Evolutionary conservation across 2,113 vertebrate genomes (phyloP).

Genomic region (Microcebus griseorufus): DNA sequence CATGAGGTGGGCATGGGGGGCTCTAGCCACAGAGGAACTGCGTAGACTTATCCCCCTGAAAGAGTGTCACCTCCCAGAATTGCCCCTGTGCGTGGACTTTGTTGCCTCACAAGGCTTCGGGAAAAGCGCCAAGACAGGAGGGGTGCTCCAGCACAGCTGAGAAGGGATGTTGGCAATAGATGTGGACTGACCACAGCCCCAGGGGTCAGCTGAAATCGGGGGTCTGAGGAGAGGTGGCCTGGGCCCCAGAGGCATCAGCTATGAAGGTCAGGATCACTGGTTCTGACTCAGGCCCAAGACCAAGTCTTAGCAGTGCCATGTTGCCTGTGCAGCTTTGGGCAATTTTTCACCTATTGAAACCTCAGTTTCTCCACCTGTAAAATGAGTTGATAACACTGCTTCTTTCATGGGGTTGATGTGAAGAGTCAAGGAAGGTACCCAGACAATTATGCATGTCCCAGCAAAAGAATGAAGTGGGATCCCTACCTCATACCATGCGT

Average conservation of each 20-base stretch:
- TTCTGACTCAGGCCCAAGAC: not conserved
- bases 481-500: not conserved
- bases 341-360: not conserved
- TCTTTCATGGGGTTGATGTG: not conserved
- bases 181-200: not conserved
- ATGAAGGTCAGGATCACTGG: not conserved
- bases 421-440: not conserved
- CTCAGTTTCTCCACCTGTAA: not conserved
- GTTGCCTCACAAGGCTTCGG: not conserved
- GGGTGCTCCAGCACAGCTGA: not conserved
- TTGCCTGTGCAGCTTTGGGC: not conserved
- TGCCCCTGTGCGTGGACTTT: not conserved
- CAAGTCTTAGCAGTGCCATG: not conserved
- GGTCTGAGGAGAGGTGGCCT: too few species aligned
- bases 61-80: not conserved
- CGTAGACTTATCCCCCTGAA: too few species aligned
- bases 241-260: rapidly evolving
- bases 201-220: not conserved
- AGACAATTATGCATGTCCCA: not conserved
- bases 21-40: not conserved
- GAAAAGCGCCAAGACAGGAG: not conserved
- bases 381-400: not conserved
- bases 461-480: not conserved
- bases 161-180: not conserved
- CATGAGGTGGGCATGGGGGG: too few species aligned